Conservation (phyloP, 1,140 invertebrate species). For the Trichonephila inaurata region DNA sequence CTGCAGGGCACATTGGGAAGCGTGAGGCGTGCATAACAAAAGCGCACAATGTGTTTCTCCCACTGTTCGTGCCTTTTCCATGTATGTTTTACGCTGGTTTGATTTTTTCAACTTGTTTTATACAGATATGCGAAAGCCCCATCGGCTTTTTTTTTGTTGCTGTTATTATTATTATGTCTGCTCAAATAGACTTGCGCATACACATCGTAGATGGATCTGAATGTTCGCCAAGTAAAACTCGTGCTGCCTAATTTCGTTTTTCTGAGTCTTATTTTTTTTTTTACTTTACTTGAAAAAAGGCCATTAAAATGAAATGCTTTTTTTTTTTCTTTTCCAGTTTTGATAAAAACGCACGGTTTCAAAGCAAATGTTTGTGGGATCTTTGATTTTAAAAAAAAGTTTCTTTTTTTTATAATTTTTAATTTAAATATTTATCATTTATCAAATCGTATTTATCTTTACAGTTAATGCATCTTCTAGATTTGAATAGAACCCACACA, state of each 20-base stretch:
- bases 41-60: not conserved
- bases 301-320: constrained; percentile 30
- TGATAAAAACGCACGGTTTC: too few species aligned
- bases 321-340: not conserved
- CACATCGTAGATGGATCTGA: not conserved
- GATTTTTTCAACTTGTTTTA: constrained; percentile 60
- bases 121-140: not conserved
- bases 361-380: too few species aligned
- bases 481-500: too few species aligned
- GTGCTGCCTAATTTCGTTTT: not conserved
- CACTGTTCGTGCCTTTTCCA: constrained; percentile 63
- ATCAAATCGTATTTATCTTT: too few species aligned
- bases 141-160: not conserved
- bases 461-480: too few species aligned
- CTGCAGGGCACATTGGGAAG: constrained; percentile 64
- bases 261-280: not conserved
- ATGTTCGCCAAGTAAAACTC: not conserved
- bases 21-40: constrained; percentile 69
- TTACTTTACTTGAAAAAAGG: not conserved
- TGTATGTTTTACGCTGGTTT: constrained; percentile 61
- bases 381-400: too few species aligned
- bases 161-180: constrained; percentile 21
- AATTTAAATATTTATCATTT: too few species aligned
- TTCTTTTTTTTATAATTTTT: too few species aligned
- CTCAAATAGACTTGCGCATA: constrained; percentile 26